These are phyloP conservation scores for Diarsia mendica DNA, from an alignment of 2,888 invertebrate species.

Conservation along the genomic window DNA sequence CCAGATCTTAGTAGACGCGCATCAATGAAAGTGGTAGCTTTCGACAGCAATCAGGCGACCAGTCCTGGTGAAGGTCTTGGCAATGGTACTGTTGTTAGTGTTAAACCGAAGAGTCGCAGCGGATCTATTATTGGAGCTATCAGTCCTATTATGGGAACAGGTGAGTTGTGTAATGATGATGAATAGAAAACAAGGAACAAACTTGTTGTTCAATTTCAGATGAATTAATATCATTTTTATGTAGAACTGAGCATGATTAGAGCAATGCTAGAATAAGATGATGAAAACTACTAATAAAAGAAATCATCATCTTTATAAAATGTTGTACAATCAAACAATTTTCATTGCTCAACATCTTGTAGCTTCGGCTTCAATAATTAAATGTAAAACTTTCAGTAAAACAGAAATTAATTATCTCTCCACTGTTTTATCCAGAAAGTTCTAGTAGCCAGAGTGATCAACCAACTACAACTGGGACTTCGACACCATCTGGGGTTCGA, in stretches of 20 bases:
- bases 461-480: conserved; percentile 73
- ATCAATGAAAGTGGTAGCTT: conserved; percentile 85
- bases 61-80: conserved; percentile 79
- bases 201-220: neutral
- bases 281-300: neutral
- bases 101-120: conserved; percentile 87
- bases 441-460: conserved; percentile 74
- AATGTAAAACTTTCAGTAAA: neutral
- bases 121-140: conserved; percentile 89
- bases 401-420: conserved; percentile 13
- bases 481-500: conserved; percentile 62
- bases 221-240: neutral
- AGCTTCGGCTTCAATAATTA: neutral
- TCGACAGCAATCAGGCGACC: conserved; percentile 79
- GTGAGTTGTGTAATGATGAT: conserved; percentile 64
- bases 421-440: conserved; percentile 75
- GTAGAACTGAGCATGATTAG: neutral
- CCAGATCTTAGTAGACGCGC: conserved; percentile 84
- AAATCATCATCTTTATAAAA: neutral
- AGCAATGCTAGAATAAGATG: neutral
- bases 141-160: conserved; percentile 89
- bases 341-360: neutral
- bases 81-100: conserved; percentile 76
- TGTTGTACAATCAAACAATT: neutral
- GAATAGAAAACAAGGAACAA: neutral